These are phyloP conservation scores for Pygmarrhopalites habei DNA, from an alignment of 1,140 invertebrate genomes.

Conservation along the genomic window DNA sequence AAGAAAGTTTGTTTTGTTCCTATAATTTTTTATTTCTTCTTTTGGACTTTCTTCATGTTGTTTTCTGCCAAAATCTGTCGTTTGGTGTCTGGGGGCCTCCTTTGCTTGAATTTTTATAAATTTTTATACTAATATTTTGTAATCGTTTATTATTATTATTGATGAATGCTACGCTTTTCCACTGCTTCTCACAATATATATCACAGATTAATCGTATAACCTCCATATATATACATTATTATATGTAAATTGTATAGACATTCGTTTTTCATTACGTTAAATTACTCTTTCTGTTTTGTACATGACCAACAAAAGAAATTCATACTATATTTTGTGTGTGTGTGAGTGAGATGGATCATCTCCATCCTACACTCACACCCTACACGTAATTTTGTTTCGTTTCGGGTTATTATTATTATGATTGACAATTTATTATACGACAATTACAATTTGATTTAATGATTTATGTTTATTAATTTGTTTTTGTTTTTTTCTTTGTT, in stretches of 20 bases:
- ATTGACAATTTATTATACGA: too few species aligned
- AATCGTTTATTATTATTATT: slow-evolving; percentile 5
- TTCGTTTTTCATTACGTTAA: slow-evolving; percentile 11
- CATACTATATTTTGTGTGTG: too few species aligned
- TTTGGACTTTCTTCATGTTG: not conserved
- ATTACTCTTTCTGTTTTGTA: too few species aligned
- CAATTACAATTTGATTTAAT: not conserved
- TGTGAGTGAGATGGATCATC: too few species aligned
- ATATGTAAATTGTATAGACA: too few species aligned
- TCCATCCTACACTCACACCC: too few species aligned
- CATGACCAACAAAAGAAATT: too few species aligned
- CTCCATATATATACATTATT: slow-evolving; percentile 4
- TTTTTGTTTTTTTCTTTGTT: slow-evolving; percentile 15
- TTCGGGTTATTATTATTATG: too few species aligned
- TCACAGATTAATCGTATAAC: slow-evolving; percentile 20
- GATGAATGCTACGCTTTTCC: slow-evolving; percentile 29
- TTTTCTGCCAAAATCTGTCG: too few species aligned
- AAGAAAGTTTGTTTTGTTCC: not conserved
- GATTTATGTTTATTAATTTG: not conserved
- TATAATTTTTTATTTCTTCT: not conserved
- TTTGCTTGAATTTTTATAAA: slow-evolving; percentile 27
- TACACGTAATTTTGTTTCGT: too few species aligned
- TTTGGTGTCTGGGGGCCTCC: slow-evolving; percentile 29
- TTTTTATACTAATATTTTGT: slow-evolving; percentile 4
- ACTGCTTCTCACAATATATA: slow-evolving; percentile 40